Conservation (phyloP, 2,113 vertebrate genomes). For the Dipodomys stephensi region DNA sequence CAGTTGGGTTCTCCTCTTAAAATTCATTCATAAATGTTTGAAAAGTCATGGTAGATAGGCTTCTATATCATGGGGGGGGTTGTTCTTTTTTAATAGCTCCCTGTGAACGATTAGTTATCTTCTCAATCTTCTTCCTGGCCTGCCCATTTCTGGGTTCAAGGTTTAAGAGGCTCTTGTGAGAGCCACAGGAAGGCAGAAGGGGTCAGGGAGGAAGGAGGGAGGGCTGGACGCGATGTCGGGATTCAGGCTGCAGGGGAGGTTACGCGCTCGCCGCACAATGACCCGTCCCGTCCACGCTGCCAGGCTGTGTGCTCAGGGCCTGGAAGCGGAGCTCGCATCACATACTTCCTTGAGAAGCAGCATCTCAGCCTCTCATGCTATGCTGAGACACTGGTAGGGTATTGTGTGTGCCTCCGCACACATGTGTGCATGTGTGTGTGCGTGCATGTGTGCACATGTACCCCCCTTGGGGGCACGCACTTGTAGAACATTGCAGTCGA, state of each 20-base stretch:
- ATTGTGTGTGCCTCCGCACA: not conserved
- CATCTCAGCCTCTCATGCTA: not conserved
- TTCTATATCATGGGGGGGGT: not conserved
- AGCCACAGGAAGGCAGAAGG: conserved; percentile 28
- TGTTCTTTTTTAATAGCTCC: conserved; percentile 19
- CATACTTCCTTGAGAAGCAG: not conserved
- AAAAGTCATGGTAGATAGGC: conserved; percentile 40
- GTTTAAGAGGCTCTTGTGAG: conserved; percentile 40
- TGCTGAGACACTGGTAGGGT: not conserved
- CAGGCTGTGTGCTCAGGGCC: no score
- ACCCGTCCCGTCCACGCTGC: no score
- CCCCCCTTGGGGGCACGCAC: no score
- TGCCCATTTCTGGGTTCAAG: conserved; percentile 62
- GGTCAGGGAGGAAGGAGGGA: not conserved
- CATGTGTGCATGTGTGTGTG: not conserved
- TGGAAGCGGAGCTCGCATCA: no score
- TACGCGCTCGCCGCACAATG: no score
- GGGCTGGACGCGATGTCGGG: no score
- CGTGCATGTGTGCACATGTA: no score
- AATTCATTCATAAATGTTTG: conserved; percentile 46
- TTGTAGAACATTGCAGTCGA: not conserved
- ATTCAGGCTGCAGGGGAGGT: no score
- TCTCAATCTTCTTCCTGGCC: conserved; percentile 52
- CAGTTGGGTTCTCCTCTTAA: not conserved
- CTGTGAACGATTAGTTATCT: conserved; percentile 44